phyloP scores from a whole-genome alignment of 1,140 invertebrate species.

The Macrotrachela quadricornifera region DNA sequence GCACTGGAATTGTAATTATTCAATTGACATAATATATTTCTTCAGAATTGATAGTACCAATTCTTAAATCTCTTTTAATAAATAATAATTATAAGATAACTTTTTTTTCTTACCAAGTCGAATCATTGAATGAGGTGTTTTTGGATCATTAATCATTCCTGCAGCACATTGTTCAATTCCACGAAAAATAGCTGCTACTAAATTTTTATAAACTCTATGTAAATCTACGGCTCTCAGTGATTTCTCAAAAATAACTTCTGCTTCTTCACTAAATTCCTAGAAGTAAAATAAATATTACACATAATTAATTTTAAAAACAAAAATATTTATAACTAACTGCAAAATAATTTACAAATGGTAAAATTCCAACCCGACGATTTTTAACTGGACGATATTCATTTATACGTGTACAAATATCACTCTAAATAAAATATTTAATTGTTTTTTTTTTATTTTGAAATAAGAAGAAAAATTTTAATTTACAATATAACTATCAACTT shows the following conservation, averaged over 20 bases:
- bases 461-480: background rate
- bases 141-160: constrained; percentile 40
- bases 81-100: too few species aligned
- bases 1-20: too few species aligned
- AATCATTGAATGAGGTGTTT: constrained; percentile 77
- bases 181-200: background rate
- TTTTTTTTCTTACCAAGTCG: constrained; percentile 53
- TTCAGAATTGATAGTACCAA: too few species aligned
- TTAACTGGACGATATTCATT: constrained; percentile 45
- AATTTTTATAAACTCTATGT: background rate
- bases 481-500: constrained; percentile 28
- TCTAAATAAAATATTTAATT: constrained; percentile 13
- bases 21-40: too few species aligned
- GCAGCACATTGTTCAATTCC: too few species aligned
- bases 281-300: constrained; percentile 10
- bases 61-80: background rate
- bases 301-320: background rate
- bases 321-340: constrained; percentile 35
- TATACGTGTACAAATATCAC: constrained; percentile 54
- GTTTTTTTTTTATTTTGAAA: background rate
- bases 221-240: constrained; percentile 74
- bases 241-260: constrained; percentile 63
- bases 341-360: constrained; percentile 73
- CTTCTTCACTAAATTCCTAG: constrained; percentile 58
- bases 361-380: constrained; percentile 67